Evolutionary conservation across 2,797 vertebrate genomes (phyloP).

Genomic region (Notoglanidium macrostoma): DNA sequence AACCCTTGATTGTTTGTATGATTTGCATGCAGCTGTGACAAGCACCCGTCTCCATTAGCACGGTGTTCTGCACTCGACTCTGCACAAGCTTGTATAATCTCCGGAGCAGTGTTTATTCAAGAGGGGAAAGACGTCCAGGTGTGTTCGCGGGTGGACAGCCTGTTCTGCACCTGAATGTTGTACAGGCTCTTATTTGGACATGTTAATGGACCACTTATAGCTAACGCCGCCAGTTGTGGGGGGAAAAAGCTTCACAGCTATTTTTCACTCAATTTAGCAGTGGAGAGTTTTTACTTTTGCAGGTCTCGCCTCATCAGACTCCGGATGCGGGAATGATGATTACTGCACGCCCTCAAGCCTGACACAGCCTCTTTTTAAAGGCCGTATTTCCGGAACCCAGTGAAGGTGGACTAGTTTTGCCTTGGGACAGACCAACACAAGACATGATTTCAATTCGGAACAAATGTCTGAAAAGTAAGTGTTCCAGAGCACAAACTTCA

Average conservation of each 20-base stretch:
- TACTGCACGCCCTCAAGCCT: not conserved
- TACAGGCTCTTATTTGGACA: not conserved
- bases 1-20: not conserved
- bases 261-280: slow-evolving; percentile 19
- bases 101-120: not conserved
- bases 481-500: not conserved
- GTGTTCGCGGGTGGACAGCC: not conserved
- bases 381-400: not conserved
- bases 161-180: not conserved
- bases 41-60: slow-evolving; percentile 1
- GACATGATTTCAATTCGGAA: not conserved
- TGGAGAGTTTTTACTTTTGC: not conserved
- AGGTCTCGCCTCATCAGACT: not conserved
- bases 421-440: not conserved
- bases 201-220: not conserved
- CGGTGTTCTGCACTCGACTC: not conserved
- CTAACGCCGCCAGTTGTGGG: not conserved
- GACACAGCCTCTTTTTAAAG: not conserved
- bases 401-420: not conserved
- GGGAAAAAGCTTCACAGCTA: not conserved
- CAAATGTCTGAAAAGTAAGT: not conserved
- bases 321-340: not conserved
- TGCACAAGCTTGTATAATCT: not conserved
- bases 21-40: slow-evolving; percentile 24
- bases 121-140: not conserved